Evolutionary conservation across 37 sponge, comb jelly and placozoan species (phyloP).

Genomic region (Oopsacas minuta): DNA sequence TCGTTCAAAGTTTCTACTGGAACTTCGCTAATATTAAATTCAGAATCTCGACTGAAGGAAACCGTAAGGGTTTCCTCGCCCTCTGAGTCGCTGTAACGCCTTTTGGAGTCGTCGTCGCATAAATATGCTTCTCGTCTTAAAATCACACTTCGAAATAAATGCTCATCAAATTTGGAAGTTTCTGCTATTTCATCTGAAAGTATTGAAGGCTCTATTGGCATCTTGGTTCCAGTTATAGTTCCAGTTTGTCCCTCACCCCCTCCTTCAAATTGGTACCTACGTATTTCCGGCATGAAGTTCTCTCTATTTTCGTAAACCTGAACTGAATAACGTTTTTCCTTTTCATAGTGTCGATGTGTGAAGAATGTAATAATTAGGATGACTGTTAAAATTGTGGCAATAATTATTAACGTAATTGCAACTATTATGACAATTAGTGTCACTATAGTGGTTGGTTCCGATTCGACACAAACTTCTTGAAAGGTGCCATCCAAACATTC

Average conservation of each 20-base stretch:
- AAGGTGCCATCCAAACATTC: background rate
- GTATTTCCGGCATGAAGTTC: background rate
- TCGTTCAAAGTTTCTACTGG: background rate
- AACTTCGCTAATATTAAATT: background rate
- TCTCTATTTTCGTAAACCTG: background rate
- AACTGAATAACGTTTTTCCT: background rate
- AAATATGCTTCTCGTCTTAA: conserved; percentile 6
- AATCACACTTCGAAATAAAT: background rate
- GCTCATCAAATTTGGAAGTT: background rate
- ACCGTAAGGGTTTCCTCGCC: background rate
- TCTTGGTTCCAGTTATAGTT: background rate
- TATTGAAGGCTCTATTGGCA: background rate
- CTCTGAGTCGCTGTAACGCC: background rate
- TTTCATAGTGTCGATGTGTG: background rate
- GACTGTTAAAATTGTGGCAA: background rate
- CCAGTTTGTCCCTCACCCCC: background rate
- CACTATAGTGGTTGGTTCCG: background rate
- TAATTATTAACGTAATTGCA: background rate
- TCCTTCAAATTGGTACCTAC: background rate
- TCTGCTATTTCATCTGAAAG: background rate
- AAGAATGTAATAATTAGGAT: background rate
- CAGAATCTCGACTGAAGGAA: background rate
- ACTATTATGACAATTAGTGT: background rate
- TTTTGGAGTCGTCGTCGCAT: background rate
- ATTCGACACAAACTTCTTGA: background rate